Percentiles rank a stretch among this genome's conserved stretches.
phyloP scores from a whole-genome alignment of 2,888 invertebrate species.

The Nomada fucata region DNA sequence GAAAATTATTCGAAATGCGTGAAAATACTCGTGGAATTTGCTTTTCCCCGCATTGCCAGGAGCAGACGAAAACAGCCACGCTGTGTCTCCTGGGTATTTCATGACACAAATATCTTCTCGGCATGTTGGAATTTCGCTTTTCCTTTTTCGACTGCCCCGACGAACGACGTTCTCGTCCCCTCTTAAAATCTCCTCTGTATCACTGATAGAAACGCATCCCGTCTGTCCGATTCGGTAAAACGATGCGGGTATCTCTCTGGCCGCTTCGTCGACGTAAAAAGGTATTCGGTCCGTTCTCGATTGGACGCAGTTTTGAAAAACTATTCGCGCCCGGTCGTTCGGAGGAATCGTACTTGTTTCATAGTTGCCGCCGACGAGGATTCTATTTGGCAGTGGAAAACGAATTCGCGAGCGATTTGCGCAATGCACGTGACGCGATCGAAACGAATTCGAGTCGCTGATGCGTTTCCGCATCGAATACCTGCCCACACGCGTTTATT shows the following conservation, averaged over 20 bases:
- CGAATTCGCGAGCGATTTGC: constrained; percentile 13
- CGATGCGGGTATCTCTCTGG: background rate
- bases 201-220: constrained; percentile 50
- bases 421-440: constrained; percentile 22
- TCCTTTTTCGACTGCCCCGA: constrained; percentile 74
- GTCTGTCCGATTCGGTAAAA: constrained; percentile 28
- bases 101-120: constrained; percentile 80
- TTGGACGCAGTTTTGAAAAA: background rate
- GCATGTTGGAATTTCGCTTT: constrained; percentile 76
- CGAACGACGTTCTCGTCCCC: constrained; percentile 63
- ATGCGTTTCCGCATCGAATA: constrained; percentile 49
- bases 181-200: constrained; percentile 54
- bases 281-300: background rate
- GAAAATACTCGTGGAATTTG: constrained; percentile 60
- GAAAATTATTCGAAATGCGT: constrained; percentile 44
- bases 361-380: constrained; percentile 5
- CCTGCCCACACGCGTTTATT: constrained; percentile 67
- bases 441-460: constrained; percentile 49
- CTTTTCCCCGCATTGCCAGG: constrained; percentile 68
- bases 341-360: background rate
- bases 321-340: too few species aligned
- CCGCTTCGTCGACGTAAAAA: background rate
- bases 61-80: constrained; percentile 69
- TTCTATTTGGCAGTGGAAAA: constrained; percentile 18
- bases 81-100: constrained; percentile 72